Evolutionary conservation across 2,113 vertebrate genomes (phyloP).

Genomic region (Ptychochromis oligacanthus): DNA sequence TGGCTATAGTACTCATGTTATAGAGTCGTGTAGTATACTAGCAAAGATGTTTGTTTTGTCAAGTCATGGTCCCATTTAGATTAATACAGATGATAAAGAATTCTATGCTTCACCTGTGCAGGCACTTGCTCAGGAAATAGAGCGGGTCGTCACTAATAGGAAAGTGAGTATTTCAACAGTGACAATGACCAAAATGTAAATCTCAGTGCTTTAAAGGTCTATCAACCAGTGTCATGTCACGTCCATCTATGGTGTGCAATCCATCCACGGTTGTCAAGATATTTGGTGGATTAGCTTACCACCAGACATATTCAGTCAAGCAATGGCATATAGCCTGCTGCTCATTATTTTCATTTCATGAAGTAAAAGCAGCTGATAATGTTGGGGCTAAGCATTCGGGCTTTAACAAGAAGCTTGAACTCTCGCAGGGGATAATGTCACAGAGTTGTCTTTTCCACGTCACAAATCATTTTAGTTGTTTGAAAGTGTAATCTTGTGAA

Average conservation of each 20-base stretch:
- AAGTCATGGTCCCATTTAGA: no score
- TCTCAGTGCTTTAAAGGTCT: no score
- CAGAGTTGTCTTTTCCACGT: background rate
- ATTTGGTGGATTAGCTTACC: background rate
- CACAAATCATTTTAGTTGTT: background rate
- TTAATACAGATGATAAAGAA: no score
- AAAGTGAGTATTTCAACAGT: no score
- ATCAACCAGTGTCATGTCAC: background rate
- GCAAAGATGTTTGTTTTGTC: no score
- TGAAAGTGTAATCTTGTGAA: background rate
- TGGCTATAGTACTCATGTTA: no score
- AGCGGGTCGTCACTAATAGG: no score
- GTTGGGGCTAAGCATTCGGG: background rate
- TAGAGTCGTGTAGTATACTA: no score
- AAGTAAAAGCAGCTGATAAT: background rate
- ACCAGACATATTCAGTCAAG: background rate
- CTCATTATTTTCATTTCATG: background rate
- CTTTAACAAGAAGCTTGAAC: background rate
- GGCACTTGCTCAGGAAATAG: no score
- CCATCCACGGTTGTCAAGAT: background rate
- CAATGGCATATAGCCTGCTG: background rate
- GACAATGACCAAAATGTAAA: no score
- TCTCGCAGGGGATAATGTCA: background rate
- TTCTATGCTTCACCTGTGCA: no score
- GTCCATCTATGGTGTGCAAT: background rate